These are phyloP conservation scores for Pluvialis apricaria DNA, from an alignment of 2,113 vertebrate genomes.

Conservation along the genomic window DNA sequence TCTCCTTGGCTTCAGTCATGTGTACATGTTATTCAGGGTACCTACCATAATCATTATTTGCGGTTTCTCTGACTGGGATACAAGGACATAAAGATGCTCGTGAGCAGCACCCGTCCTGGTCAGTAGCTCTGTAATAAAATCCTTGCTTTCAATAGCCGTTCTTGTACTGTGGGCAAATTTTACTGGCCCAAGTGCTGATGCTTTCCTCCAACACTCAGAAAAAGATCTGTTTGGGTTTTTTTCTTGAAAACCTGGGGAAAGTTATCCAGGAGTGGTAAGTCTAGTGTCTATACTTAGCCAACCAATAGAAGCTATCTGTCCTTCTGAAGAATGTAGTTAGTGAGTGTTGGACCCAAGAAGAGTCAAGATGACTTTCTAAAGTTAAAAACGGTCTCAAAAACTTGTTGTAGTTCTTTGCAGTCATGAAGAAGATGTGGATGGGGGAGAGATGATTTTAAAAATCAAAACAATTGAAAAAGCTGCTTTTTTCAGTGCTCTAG, in stretches of 20 bases:
- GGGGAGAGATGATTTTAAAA: background rate
- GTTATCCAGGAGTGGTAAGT: background rate
- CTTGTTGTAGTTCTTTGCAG: background rate
- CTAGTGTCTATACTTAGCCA: background rate
- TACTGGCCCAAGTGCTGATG: background rate
- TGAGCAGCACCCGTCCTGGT: background rate
- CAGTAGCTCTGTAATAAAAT: background rate
- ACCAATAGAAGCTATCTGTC: background rate
- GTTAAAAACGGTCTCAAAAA: background rate
- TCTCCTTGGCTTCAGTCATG: background rate
- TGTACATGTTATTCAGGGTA: background rate
- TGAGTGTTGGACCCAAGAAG: background rate
- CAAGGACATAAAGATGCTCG: background rate
- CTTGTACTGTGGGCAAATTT: background rate
- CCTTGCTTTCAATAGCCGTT: background rate
- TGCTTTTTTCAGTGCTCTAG: background rate
- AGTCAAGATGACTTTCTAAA: background rate
- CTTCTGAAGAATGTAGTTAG: background rate
- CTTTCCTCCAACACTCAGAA: background rate
- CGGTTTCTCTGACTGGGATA: background rate
- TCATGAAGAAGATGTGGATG: background rate
- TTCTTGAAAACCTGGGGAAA: background rate
- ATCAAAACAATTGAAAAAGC: background rate
- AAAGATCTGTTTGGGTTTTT: background rate
- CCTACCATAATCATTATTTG: background rate